Evolutionary conservation across 2,113 vertebrate species (phyloP), one percentile per base, ranked within the genome.

Genomic region (Pelusios castaneus): DNA sequence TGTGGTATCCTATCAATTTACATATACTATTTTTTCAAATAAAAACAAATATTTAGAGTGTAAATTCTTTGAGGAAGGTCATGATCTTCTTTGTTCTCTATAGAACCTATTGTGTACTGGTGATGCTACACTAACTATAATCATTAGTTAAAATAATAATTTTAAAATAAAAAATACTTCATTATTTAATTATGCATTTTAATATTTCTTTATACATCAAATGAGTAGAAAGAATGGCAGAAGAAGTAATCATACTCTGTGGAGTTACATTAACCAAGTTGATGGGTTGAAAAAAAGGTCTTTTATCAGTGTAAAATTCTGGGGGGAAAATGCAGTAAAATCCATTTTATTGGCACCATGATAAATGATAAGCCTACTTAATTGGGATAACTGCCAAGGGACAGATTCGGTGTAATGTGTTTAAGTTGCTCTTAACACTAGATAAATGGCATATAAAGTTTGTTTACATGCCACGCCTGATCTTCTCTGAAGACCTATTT

Each of bases 381-480:
- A 73, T 94, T 89, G 93, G 95, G 94, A 95, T 92, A 81, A 60
- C 82, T 94, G 95, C 92, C 93, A 97, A 84, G 87, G 93, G 95
- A 93, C 73, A 87, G 93, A 93, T 95, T 90, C 93, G 75, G 94
- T 87, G 92, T 96, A 90, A 92, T 84, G 78, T 80, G 82, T 93
- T 97, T 93, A 89, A 80, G 88, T 90, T 84, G 56, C 67, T 51
- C 91, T 82, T 93, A 94, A 90, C 82, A 95, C 43, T 31, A 95
- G 91, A 95, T 92, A 96, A 95, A 94, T 3, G 0, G 82, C 82
- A 94, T 90, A 82, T 73, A 92, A 27, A 13, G 84, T 89, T 95
- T 85, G 56, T 95, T 96, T 94, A 45, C 45, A 41, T 87, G 88
- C 82, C 82, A 82, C 45, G 4, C 73, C 29, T 51, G 47, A 7